Percentiles rank a stretch among this genome's conserved stretches.
These are phyloP conservation scores for Terebella lapidaria DNA, from an alignment of 2,888 invertebrate species.

Conservation along the genomic window DNA sequence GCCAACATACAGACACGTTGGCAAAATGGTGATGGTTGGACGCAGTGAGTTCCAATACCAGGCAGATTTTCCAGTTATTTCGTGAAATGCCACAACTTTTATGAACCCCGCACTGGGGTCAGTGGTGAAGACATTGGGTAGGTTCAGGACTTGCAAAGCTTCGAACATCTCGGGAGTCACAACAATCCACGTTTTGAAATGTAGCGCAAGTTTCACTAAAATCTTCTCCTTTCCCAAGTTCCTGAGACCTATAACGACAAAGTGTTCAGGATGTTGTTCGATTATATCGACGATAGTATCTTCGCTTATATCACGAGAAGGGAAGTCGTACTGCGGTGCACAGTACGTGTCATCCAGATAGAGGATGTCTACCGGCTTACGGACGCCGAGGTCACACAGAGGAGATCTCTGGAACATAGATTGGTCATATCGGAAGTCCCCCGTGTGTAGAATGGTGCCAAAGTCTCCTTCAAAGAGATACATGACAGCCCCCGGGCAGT, in stretches of 20 bases:
- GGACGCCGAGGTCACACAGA: slow-evolving; percentile 2
- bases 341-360: slow-evolving; percentile 55
- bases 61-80: slow-evolving; percentile 30
- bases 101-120: slow-evolving; percentile 31
- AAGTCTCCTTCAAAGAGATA: slow-evolving; percentile 53
- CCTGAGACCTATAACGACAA: slow-evolving; percentile 39
- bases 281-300: slow-evolving; percentile 41
- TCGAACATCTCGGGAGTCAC: slow-evolving; percentile 35
- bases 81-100: slow-evolving; percentile 34
- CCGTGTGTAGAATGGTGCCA: slow-evolving; percentile 53
- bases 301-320: slow-evolving; percentile 36
- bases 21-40: slow-evolving; percentile 41
- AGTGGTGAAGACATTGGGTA: slow-evolving; percentile 32
- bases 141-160: slow-evolving; percentile 30
- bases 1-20: slow-evolving; percentile 42
- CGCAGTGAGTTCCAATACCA: slow-evolving; percentile 27
- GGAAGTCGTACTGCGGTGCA: slow-evolving; percentile 45
- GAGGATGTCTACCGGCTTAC: slow-evolving; percentile 39
- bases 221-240: slow-evolving; percentile 52
- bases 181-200: slow-evolving; percentile 40
- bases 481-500: slow-evolving; percentile 55
- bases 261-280: slow-evolving; percentile 32
- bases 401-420: slow-evolving; percentile 6
- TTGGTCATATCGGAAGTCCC: slow-evolving; percentile 49
- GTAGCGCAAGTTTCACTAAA: slow-evolving; percentile 40